Evolutionary conservation across 2,888 invertebrate species (phyloP).

Genomic region (Serripes groenlandicus): DNA sequence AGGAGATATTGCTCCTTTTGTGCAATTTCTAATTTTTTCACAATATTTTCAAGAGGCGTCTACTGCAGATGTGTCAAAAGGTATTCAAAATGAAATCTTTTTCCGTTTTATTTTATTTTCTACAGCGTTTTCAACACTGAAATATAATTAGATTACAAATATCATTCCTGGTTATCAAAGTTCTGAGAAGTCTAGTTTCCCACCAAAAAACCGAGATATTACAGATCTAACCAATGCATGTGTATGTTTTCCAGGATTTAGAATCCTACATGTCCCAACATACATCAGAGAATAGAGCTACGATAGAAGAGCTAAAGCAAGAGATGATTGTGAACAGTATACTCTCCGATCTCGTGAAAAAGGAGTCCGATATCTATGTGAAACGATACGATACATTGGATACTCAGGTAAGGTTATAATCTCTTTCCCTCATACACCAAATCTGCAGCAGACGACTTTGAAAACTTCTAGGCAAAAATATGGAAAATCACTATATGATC

Average conservation of each 20-base stretch:
- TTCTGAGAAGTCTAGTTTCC: too few species aligned
- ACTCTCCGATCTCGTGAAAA: slow-evolving; percentile 79
- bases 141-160: too few species aligned
- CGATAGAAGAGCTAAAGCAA: slow-evolving; percentile 92
- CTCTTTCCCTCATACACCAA: too few species aligned
- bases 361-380: slow-evolving; percentile 76
- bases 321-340: slow-evolving; percentile 92
- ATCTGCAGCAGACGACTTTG: too few species aligned
- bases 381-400: slow-evolving; percentile 71
- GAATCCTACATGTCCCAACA: slow-evolving; percentile 93
- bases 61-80: background rate
- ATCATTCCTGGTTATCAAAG: too few species aligned
- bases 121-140: too few species aligned
- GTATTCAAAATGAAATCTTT: too few species aligned
- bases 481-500: too few species aligned
- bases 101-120: too few species aligned
- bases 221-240: too few species aligned
- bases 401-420: slow-evolving; percentile 73
- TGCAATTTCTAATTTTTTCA: background rate
- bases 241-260: slow-evolving; percentile 89
- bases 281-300: slow-evolving; percentile 91
- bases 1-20: background rate
- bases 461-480: too few species aligned
- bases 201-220: too few species aligned
- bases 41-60: background rate